Evolutionary conservation across 2,113 vertebrate species (phyloP), one percentile per base, ranked within the genome.

Genomic region (Argyrosomus japonicus): DNA sequence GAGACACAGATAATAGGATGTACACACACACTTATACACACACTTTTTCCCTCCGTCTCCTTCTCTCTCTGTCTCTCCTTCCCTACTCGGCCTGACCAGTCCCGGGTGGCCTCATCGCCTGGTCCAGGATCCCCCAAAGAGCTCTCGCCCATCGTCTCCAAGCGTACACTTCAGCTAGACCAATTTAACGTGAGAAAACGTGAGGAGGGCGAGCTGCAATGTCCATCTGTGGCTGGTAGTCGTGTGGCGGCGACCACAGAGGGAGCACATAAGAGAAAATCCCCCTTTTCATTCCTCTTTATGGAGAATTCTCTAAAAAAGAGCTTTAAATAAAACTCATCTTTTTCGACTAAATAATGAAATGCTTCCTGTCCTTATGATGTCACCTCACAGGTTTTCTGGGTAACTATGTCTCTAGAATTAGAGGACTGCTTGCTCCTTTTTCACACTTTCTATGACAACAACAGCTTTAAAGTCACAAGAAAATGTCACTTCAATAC

Each of bases 151-250:
- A 15, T 85, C 62, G 72, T 85, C 84, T 90, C 82, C 12, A 74
- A 80, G 82, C 62, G 13, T 82, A 80, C 88, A 81, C 80, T 91
- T 88, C 82, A 79, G 71, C 87, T 75, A 91, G 82, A 91, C 90
- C 92, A 91, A 93, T 93, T 93, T 91, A 93, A 93, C 82, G 90
- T 93, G 92, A 93, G 92, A 93, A 93, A 91, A 88, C 56, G 32
- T 81, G 84, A 90, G 84, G 81, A 90, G 87, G 85, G 84, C 64
- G 72, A 89, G 78, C 36, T n/a, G 62, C 78, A 48, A 14, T 77
- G 90, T 91, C 92, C 92, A 93, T 93, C 90, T 93, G 92, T 90
- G 89, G 58, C 80, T 87, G 68, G 51, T 79, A 36, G 85, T 56
- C 14, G 2, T 68, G 87, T 45, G 87, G 77, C 74, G 87, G 70